Base-by-base conservation (phyloP, 2,888 invertebrate species). In the Linnaemya vulpina region DNA sequence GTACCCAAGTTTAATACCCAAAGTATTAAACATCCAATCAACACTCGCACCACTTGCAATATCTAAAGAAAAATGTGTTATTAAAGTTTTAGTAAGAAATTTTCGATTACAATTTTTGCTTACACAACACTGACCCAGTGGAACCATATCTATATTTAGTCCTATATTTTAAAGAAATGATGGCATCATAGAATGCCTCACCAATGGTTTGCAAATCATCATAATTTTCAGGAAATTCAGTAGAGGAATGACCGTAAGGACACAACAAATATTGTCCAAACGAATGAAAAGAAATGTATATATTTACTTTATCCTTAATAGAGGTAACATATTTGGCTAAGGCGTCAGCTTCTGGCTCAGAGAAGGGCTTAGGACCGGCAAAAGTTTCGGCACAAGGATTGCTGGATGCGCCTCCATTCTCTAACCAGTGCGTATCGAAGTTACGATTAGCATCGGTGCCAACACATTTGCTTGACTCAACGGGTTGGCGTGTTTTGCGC, bases 401-500 rank as follows among this genome's bases (percentile, higher is more conserved):
- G 9, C 89, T 88, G 35, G 94, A 94, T 1, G 93, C 94, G 0
- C 94, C 94, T 51, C 87, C 90, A 74, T 89, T 90, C 9, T 74
- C 88, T 89, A 91, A 86, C 90, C 91, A 92, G 55, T 91, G 87
- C 0, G 88, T 90, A 73, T 91, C 89, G n/a, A 92, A 93, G 83
- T 92, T 92, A 1, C 92, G 90, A 86, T 92, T 92, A 11, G 87
- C 88, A 89, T 92, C 92, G 10, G 89, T 88, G 11, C 93, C 93
- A 35, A 90, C 86, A 65, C 93, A 93, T 0, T 79, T 77, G 5
- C 88, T 87, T 0, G 77, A 87, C 3, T 83, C 11, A 0, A 92
- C 91, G 0, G 93, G 93, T 83, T 93, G 93, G 60, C 95, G 93
- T 13, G 95, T 95, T 88, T 96, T 96, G 20, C 94, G 91, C 96